Base-by-base conservation (phyloP, 64 coral and sea anemone species). In the Orbicella faveolata region DNA sequence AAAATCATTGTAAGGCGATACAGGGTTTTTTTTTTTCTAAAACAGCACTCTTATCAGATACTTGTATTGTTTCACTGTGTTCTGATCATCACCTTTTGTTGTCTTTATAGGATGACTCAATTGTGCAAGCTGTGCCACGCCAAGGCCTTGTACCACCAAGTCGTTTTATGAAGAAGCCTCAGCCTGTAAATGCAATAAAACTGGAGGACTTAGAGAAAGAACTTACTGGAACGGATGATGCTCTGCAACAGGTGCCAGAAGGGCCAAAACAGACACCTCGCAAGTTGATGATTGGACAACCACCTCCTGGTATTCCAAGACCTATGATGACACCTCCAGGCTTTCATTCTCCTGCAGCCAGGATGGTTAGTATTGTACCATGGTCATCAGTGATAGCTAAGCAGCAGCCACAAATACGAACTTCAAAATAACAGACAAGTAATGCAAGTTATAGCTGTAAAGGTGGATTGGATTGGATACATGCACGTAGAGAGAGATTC, bases 131-230 rank as follows among this genome's bases (percentile, higher is more conserved):
- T 21, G 74, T 94, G 34, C 95, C 92, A 19, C 93, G 87, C 61
- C 81, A 67, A 92, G n/a, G 39, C 16, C 89, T 97, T 9, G 37
- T 94, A 9, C 95, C 95, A 74, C 95, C 95, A 35, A 97, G 95
- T 73, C 84, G 92, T 26, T 97, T 97, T 61, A 73, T 51, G 20
- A 87, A 81, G 30, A 97, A 97, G 73, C 82, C 82, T 23, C 88
- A 59, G 12, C 95, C 95, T 20, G 87, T 80, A 1, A 94, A 51
- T 89, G 95, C 92, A 34, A 94, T 97, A 18, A 83, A 86, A 33
- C 63, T 97, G 36, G 95, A 97, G 52, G 95, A 97, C 62, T 39
- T 97, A 36, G 95, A 97, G 51, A 91, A 93, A 63, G 95, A 97
- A 35, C 74, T 97, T 9, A 69, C 92, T 61, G 77, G 90, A n/a